Conservation (phyloP, 2,797 vertebrate genomes). For the Semotilus atromaculatus region DNA sequence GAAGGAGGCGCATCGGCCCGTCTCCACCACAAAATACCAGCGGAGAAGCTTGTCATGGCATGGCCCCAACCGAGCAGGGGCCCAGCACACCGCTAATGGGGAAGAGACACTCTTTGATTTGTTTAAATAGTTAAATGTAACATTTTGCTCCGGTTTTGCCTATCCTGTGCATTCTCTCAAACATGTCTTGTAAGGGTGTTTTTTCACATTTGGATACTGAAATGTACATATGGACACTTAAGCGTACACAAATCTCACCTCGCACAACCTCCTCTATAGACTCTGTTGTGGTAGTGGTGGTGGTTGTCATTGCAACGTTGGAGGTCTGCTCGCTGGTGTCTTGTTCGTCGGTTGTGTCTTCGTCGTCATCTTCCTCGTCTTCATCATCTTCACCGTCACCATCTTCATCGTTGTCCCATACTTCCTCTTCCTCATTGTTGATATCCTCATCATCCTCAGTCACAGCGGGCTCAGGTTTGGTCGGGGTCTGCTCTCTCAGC, state of each 20-base stretch:
- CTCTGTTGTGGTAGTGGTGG: conserved; percentile 96
- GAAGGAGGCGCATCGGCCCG: conserved; percentile 92
- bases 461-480: conserved; percentile 79
- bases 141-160: neutral
- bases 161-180: neutral
- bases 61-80: conserved; percentile 90
- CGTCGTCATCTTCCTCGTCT: conserved; percentile 79
- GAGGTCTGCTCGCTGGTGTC: conserved; percentile 86
- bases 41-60: conserved; percentile 92
- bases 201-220: neutral
- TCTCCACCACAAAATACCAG: conserved; percentile 93
- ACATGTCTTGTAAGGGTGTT: neutral
- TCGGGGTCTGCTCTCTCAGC: conserved; percentile 75
- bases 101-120: conserved; percentile 49
- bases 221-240: neutral
- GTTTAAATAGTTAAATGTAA: neutral
- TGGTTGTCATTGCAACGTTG: conserved; percentile 92
- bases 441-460: conserved; percentile 76
- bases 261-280: conserved; percentile 97
- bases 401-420: conserved; percentile 75
- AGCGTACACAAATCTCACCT: conserved; percentile 78
- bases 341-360: conserved; percentile 80
- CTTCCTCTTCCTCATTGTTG: conserved; percentile 75
- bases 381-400: conserved; percentile 69
- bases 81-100: conserved; percentile 94